Evolutionary conservation across 2,113 vertebrate species (phyloP), one percentile per base, ranked within the genome.

Genomic region (Poeciliopsis turrubarensis): DNA sequence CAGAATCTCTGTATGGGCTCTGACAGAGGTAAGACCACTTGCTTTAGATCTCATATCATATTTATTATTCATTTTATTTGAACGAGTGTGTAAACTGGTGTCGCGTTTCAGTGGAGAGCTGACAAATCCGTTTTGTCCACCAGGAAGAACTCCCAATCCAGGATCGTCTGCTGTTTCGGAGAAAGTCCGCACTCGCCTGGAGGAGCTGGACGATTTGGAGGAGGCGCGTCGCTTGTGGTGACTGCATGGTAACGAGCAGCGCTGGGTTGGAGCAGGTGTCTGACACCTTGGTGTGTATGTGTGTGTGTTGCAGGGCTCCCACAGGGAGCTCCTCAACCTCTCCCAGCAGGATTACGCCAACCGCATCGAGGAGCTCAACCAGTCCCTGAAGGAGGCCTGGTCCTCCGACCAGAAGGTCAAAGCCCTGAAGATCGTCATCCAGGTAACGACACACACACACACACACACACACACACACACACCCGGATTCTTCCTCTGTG

Each of bases 401-500:
- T 94, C 96, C 70, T 96, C 97, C 0, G 98, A 99, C 91, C 98
- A 99, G 92, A 99, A 99, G 92, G 98, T 99, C 78, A 99, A 98
- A 93, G 98, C 98, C 69, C 92, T 99, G 70, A 99, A 99, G 91
- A 99, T 99, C 17, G 97, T 99, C 66, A 99, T 99, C 78, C 98
- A 99, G 97, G 98, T 93, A 65, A 73, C 10, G 11, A 39, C 14
- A 37, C 34, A 37, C 10, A 37, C 34, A 34, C 31, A 32, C 31
- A 6, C 1, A 1, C 19, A 5, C 12, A 27, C 51, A 39, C 14
- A 37, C 34, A 37, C 10, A 37, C 32, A 9, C 32, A 32, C 10
- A 57, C 14, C 1, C 13, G 8, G 29, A 29, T 5, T 19, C 8
- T 4, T 3, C 0, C 44, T n/a, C 4, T 34, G 14, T 26, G 22